Evolutionary conservation across 2,113 vertebrate species (phyloP).

Genomic region (Chloebia gouldiae): DNA sequence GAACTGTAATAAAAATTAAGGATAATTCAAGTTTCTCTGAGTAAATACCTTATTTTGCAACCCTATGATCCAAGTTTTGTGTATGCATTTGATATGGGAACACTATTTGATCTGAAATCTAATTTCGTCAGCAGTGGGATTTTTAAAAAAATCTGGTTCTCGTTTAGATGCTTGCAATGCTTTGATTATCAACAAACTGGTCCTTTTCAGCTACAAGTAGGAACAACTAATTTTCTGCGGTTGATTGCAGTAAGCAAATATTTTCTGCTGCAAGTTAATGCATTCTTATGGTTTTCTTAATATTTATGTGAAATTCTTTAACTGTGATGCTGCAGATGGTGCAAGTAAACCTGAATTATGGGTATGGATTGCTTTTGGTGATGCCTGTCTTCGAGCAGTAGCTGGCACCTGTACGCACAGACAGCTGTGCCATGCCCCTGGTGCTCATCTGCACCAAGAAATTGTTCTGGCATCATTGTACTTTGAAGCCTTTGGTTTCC

Average conservation of each 20-base stretch:
- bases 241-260: neutral
- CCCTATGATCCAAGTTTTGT: neutral
- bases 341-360: neutral
- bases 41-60: neutral
- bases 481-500: neutral
- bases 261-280: neutral
- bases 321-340: neutral
- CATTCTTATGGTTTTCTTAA: neutral
- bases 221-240: neutral
- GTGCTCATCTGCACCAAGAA: neutral
- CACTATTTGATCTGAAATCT: neutral
- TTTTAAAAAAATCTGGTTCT: neutral
- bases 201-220: neutral
- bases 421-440: neutral
- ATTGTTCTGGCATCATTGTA: neutral
- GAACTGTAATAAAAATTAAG: neutral
- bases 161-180: neutral
- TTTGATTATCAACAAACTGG: neutral
- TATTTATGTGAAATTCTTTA: neutral
- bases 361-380: neutral
- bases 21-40: neutral
- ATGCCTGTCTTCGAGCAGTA: neutral
- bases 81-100: neutral
- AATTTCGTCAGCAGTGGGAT: neutral
- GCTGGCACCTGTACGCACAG: neutral